These are phyloP conservation scores for Drosophila affinis DNA, from an alignment of 2,888 invertebrate genomes.

Conservation along the genomic window DNA sequence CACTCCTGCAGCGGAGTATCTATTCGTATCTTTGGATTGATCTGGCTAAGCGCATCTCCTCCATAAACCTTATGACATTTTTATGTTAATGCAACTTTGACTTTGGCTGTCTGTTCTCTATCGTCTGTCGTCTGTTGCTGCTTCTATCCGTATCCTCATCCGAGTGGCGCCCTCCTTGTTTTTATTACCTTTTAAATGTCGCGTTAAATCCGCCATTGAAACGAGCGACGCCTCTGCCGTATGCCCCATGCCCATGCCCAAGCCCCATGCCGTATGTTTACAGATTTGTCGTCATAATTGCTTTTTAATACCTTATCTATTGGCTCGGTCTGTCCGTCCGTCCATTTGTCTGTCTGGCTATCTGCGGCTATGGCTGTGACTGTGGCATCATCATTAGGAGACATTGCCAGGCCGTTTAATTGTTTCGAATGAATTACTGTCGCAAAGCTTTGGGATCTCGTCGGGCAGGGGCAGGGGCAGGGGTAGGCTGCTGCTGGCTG, in stretches of 20 bases:
- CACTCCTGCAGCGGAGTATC: constrained; percentile 34
- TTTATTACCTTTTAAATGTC: constrained; percentile 79
- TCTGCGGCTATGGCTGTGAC: not conserved
- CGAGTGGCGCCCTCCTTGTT: constrained; percentile 54
- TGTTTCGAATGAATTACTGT: constrained; percentile 63
- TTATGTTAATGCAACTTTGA: constrained; percentile 76
- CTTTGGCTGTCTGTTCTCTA: constrained; percentile 17
- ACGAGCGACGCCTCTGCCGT: constrained; percentile 51
- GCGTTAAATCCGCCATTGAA: constrained; percentile 80
- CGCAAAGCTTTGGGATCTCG: constrained; percentile 52
- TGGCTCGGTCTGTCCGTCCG: constrained; percentile 39
- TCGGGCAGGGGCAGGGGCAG: not conserved
- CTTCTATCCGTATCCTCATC: constrained; percentile 27
- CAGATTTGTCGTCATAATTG: constrained; percentile 82
- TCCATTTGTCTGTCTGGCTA: constrained; percentile 9
- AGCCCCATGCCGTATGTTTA: constrained; percentile 73
- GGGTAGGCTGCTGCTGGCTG: not conserved
- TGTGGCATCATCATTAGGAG: constrained; percentile 58
- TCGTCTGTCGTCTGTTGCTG: constrained; percentile 6
- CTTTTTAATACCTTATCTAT: constrained; percentile 81
- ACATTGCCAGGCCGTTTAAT: constrained; percentile 57
- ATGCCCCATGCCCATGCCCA: too few species aligned
- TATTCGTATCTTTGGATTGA: constrained; percentile 45
- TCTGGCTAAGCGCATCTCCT: constrained; percentile 64
- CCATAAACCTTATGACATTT: constrained; percentile 79